Conservation (phyloP, 2,113 vertebrate genomes). For the Platanista minor region DNA sequence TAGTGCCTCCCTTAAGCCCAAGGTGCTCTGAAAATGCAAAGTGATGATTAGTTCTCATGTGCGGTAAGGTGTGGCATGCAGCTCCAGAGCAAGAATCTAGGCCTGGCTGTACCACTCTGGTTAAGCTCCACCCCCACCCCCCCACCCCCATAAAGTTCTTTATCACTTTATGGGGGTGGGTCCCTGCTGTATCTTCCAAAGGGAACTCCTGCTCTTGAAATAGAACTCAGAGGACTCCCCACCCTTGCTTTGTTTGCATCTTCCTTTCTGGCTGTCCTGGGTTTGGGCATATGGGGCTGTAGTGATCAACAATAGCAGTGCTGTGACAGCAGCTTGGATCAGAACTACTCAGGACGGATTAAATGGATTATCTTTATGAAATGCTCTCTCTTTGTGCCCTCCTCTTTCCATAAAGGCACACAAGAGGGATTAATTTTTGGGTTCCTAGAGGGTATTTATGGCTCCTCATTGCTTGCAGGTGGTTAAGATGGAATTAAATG, state of each 20-base stretch:
- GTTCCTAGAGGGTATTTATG: constrained; percentile 30
- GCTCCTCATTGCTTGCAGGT: constrained; percentile 13
- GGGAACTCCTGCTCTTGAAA: neutral
- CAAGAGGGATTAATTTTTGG: constrained; percentile 22
- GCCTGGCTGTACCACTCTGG: neutral
- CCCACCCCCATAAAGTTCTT: neutral
- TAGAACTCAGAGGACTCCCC: neutral
- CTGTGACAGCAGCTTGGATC: neutral
- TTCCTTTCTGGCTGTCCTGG: neutral
- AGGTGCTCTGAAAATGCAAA: constrained; percentile 18
- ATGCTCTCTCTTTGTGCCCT: neutral
- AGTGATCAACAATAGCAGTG: constrained; percentile 18
- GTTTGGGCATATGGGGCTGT: neutral
- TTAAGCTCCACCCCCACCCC: neutral
- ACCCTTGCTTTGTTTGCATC: neutral
- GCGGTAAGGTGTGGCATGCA: neutral
- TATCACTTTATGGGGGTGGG: too few relatives aligned
- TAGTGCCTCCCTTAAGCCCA: neutral
- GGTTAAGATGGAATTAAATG: constrained; percentile 29
- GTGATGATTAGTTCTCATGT: neutral
- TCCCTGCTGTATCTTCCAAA: neutral
- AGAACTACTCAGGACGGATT: constrained; percentile 23
- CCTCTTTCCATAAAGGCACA: constrained; percentile 14
- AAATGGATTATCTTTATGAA: constrained; percentile 54
- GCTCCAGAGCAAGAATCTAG: neutral